Conservation (phyloP, 2,113 vertebrate genomes). For the Dasyornis broadbenti region DNA sequence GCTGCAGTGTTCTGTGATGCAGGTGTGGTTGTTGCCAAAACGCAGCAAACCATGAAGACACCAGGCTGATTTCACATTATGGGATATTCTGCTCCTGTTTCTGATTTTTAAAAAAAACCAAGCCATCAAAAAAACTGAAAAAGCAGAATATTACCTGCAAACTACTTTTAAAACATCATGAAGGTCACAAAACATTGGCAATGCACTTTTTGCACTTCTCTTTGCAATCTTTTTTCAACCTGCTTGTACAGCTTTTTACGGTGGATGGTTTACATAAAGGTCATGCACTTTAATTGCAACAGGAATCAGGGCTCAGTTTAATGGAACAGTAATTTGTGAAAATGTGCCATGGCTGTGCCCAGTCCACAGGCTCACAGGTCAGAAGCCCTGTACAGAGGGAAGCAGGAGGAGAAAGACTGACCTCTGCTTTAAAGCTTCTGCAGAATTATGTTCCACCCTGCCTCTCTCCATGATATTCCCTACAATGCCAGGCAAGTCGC, state of each 20-base stretch:
- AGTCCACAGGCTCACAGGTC: background rate
- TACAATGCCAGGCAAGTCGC: background rate
- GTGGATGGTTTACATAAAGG: background rate
- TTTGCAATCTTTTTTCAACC: background rate
- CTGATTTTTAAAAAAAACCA: background rate
- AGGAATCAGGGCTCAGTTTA: background rate
- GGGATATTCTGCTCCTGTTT: background rate
- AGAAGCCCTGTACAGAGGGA: background rate
- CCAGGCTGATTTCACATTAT: background rate
- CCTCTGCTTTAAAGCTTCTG: background rate
- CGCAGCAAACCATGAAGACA: background rate
- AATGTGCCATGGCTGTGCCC: background rate
- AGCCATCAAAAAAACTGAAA: background rate
- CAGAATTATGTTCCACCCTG: background rate
- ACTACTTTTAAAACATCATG: background rate
- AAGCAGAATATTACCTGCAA: background rate
- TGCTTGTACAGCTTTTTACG: rapidly evolving
- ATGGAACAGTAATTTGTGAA: background rate
- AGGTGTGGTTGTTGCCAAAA: background rate
- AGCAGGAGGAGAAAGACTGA: background rate
- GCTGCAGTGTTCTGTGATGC: background rate
- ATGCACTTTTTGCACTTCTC: background rate
- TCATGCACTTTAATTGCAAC: background rate
- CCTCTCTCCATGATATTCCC: background rate
- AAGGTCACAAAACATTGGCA: background rate